These are phyloP conservation scores for Ectemnius cavifrons DNA, from an alignment of 2,888 invertebrate genomes.

Conservation along the genomic window DNA sequence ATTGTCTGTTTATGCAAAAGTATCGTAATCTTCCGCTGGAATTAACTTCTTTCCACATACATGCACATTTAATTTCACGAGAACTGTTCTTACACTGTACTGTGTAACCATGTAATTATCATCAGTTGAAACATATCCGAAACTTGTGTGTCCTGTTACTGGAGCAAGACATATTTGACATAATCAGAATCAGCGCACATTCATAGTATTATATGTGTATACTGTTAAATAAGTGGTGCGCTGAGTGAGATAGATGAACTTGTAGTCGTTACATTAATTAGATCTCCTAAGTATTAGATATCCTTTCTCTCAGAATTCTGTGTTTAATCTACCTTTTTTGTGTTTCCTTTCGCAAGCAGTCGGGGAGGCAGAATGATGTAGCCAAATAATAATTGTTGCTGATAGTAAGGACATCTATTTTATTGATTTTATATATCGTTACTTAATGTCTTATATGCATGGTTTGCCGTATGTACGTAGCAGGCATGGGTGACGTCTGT, in stretches of 20 bases:
- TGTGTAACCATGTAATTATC: no score
- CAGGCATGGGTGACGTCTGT: conserved; percentile 8
- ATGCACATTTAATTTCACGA: conserved; percentile 15
- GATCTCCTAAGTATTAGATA: conserved; percentile 29
- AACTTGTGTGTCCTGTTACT: no score
- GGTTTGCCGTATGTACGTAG: conserved; percentile 24
- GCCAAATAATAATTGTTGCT: conserved; percentile 77
- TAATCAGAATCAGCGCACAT: no score
- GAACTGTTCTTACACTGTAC: conserved; percentile 4
- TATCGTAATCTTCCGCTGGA: conserved; percentile 15
- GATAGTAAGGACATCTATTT: conserved; percentile 74
- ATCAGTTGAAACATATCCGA: no score
- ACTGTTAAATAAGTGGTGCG: no score
- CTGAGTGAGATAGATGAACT: no score
- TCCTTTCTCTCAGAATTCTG: conserved; percentile 36
- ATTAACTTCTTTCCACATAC: conserved; percentile 19
- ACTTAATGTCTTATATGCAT: conserved; percentile 49
- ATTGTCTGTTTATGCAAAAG: conserved; percentile 28
- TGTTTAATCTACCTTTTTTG: conserved; percentile 66
- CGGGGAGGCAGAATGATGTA: conserved; percentile 76
- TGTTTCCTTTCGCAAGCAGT: conserved; percentile 74
- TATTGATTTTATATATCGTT: conserved; percentile 59
- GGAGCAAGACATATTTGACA: no score
- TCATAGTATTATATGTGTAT: no score
- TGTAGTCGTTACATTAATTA: conserved; percentile 22